These are phyloP conservation scores for Drosophila tsacasi DNA, from an alignment of 1,140 invertebrate genomes.

Conservation along the genomic window DNA sequence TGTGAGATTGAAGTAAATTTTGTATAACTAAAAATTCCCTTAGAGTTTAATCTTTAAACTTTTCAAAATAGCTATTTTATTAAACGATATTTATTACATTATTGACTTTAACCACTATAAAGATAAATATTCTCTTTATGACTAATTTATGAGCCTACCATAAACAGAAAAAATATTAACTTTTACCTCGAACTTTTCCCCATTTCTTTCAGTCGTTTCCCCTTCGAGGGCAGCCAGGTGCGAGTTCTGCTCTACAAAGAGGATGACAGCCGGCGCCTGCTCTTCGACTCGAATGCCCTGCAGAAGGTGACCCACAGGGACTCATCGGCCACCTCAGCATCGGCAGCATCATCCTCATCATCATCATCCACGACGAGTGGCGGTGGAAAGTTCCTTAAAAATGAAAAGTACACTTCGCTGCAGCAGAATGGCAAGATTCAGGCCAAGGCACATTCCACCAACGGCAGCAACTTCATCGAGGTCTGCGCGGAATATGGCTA, in stretches of 20 bases:
- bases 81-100: neutral
- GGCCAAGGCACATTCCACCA: constrained; percentile 79
- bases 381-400: constrained; percentile 70
- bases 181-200: constrained; percentile 8
- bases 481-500: constrained; percentile 81
- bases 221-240: constrained; percentile 88
- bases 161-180: neutral
- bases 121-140: neutral
- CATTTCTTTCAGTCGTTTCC: constrained; percentile 84
- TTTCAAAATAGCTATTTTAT: neutral
- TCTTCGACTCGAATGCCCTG: constrained; percentile 93
- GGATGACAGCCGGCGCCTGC: constrained; percentile 92
- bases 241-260: constrained; percentile 93
- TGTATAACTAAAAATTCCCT: neutral
- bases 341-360: constrained; percentile 22
- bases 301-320: constrained; percentile 86
- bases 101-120: neutral
- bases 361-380: constrained; percentile 12
- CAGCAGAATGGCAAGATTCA: constrained; percentile 74
- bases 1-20: neutral
- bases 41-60: neutral
- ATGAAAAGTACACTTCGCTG: constrained; percentile 66
- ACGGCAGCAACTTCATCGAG: constrained; percentile 75
- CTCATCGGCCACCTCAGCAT: constrained; percentile 26
- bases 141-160: neutral